Evolutionary conservation across 2,113 vertebrate species (phyloP).

Genomic region (Eonycteris spelaea): DNA sequence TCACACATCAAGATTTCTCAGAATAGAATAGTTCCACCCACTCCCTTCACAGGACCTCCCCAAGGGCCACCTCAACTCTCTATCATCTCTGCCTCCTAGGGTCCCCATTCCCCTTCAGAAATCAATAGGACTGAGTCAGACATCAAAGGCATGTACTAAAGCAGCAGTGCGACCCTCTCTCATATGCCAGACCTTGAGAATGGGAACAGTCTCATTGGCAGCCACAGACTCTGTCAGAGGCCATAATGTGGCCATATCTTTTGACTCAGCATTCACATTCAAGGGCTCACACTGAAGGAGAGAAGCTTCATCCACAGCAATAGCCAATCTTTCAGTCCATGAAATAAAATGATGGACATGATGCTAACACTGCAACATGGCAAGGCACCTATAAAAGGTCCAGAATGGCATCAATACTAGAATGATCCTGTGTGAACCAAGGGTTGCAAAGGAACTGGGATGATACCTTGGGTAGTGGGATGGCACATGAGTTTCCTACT

Average conservation of each 20-base stretch:
- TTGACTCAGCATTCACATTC: neutral
- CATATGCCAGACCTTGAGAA: neutral
- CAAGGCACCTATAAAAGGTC: neutral
- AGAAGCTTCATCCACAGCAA: neutral
- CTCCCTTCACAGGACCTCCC: neutral
- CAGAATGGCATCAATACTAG: neutral
- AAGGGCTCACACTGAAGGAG: neutral
- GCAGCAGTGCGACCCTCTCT: neutral
- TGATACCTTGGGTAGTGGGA: neutral
- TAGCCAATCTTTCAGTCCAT: neutral
- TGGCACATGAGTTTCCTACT: neutral
- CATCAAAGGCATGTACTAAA: neutral
- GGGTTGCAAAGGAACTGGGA: neutral
- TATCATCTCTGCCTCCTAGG: neutral
- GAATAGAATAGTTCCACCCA: neutral
- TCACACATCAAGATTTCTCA: neutral
- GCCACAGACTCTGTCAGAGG: neutral
- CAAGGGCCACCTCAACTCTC: neutral
- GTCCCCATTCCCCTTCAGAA: neutral
- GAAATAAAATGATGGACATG: neutral
- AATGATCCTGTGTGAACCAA: neutral
- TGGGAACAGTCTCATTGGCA: neutral
- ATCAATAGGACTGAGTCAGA: neutral
- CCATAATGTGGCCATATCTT: neutral
- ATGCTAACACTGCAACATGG: neutral